A percentile compares a stretch with the other conserved stretches of the same genome.
These are phyloP conservation scores for Plecturocebus donacophilus DNA, from an alignment of 2,113 vertebrate species.

Conservation along the genomic window DNA sequence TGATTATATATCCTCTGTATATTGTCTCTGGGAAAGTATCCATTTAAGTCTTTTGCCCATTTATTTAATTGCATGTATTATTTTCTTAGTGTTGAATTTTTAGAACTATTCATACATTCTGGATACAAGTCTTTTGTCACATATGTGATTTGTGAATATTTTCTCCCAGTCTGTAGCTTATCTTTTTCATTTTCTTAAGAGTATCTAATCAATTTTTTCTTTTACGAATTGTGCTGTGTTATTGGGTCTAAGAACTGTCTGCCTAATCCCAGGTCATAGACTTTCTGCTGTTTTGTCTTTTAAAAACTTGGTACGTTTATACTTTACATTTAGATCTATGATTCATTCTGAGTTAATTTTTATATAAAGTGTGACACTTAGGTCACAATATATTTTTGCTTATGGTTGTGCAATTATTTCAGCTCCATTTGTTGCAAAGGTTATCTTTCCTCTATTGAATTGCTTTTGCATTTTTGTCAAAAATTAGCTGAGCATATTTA, in stretches of 20 bases:
- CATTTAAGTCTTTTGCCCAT: background rate
- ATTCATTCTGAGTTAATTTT: background rate
- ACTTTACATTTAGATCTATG: background rate
- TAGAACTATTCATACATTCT: background rate
- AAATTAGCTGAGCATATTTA: background rate
- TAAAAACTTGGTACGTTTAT: background rate
- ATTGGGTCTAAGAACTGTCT: background rate
- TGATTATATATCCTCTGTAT: background rate
- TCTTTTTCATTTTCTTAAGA: background rate
- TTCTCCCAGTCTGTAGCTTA: background rate
- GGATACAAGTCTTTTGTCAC: background rate
- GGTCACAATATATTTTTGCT: background rate
- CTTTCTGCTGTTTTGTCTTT: background rate
- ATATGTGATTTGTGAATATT: background rate
- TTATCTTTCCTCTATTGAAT: background rate
- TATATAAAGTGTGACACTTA: background rate
- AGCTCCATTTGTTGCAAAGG: background rate
- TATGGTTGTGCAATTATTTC: background rate
- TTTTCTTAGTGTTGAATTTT: background rate
- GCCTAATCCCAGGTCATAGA: background rate
- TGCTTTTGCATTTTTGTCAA: background rate
- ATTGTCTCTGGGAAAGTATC: background rate
- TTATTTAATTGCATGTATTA: background rate
- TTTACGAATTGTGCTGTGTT: background rate
- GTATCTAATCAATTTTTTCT: background rate